Conservation (phyloP, 2,113 vertebrate species). For the Cheilinus undulatus region DNA sequence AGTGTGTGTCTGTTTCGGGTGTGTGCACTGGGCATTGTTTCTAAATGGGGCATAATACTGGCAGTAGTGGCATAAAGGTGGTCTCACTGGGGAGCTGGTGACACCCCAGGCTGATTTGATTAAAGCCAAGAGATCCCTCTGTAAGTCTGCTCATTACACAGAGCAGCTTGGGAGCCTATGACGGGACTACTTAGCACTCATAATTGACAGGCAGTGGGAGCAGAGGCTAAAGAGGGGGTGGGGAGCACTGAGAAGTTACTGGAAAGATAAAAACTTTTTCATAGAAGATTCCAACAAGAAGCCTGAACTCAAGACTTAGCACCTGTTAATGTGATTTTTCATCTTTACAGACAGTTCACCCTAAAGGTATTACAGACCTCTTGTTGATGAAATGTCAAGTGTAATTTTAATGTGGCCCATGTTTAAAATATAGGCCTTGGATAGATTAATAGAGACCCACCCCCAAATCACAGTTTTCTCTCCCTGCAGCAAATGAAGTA, state of each 20-base stretch:
- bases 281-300: conserved; percentile 38
- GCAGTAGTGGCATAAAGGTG: conserved; percentile 58
- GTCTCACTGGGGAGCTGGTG: conserved; percentile 55
- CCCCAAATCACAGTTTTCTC: conserved; percentile 62
- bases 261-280: conserved; percentile 31
- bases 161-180: conserved; percentile 38
- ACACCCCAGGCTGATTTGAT: conserved; percentile 68
- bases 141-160: conserved; percentile 67
- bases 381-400: conserved; percentile 74
- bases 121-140: conserved; percentile 64
- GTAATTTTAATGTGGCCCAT: conserved; percentile 67
- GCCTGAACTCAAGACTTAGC: conserved; percentile 34
- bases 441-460: conserved; percentile 69
- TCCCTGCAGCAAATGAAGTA: conserved; percentile 63
- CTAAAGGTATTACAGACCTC: conserved; percentile 62
- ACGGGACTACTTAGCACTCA: conserved; percentile 67
- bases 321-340: conserved; percentile 56
- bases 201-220: conserved; percentile 51
- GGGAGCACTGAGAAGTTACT: conserved; percentile 25
- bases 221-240: conserved; percentile 37
- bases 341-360: conserved; percentile 52
- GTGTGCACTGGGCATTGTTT: conserved; percentile 43
- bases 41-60: conserved; percentile 67
- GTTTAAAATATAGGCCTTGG: conserved; percentile 67
- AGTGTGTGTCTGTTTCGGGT: conserved; percentile 17